Percentiles rank a stretch among this genome's conserved stretches.
These are phyloP conservation scores for Drosophila kanapiae DNA, from an alignment of 1,140 invertebrate species.

Conservation along the genomic window DNA sequence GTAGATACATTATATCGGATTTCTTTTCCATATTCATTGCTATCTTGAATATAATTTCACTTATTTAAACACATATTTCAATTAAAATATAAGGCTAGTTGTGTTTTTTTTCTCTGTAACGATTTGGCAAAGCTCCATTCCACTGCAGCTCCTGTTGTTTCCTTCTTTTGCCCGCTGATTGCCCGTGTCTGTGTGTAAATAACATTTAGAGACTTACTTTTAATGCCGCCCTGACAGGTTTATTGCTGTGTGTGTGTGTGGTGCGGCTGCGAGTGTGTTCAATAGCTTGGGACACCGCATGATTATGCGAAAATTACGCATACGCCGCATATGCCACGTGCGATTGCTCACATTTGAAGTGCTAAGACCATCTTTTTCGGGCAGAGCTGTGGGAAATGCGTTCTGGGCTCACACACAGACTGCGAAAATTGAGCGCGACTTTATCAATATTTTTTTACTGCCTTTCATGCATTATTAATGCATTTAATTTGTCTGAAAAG, in stretches of 20 bases:
- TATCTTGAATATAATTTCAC: no score
- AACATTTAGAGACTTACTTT: conserved; percentile 75
- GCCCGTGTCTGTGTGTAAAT: conserved; percentile 62
- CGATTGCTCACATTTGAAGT: conserved; percentile 76
- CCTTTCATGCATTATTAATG: conserved; percentile 74
- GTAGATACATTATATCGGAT: no score
- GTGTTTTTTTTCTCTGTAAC: neutral
- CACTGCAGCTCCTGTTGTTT: conserved; percentile 13
- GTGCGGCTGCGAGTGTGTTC: conserved; percentile 51
- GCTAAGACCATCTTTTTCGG: conserved; percentile 49
- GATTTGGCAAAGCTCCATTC: conserved; percentile 1
- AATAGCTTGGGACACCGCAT: conserved; percentile 66
- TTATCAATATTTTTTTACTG: conserved; percentile 72
- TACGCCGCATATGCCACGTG: conserved; percentile 67
- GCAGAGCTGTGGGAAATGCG: conserved; percentile 32
- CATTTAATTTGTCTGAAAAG: conserved; percentile 78
- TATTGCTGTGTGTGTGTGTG: conserved; percentile 37
- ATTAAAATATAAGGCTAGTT: no score
- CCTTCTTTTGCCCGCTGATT: conserved; percentile 21
- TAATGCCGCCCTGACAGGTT: conserved; percentile 77
- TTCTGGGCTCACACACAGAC: conserved; percentile 1
- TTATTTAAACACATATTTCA: no score
- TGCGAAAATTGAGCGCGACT: conserved; percentile 48
- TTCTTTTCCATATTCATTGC: no score
- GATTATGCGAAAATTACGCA: conserved; percentile 81